phyloP scores from a whole-genome alignment of 2,113 vertebrate genomes.

The Salvator merianae region DNA sequence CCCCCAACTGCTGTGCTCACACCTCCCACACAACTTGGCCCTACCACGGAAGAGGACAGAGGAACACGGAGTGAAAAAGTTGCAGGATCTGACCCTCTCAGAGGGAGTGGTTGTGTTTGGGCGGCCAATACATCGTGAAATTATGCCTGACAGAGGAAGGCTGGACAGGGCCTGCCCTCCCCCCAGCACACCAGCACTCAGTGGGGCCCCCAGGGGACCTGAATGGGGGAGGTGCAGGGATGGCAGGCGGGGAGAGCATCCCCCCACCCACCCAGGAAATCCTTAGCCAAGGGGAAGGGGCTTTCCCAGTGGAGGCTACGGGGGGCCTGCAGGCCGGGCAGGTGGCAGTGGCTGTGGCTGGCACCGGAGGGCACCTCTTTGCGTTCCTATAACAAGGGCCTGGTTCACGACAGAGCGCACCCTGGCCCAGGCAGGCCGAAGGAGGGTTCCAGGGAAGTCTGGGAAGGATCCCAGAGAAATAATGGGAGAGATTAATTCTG shows the following conservation, averaged over 20 bases:
- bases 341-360: too few relatives aligned
- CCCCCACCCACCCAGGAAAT: not conserved
- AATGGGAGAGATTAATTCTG: too few relatives aligned
- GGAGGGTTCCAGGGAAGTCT: too few relatives aligned
- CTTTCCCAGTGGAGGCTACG: not conserved
- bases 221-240: not conserved
- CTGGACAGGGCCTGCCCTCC: not conserved
- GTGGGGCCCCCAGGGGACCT: not conserved
- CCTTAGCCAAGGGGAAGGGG: not conserved
- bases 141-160: not conserved
- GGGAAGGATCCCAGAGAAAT: too few relatives aligned
- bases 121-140: not conserved
- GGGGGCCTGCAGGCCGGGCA: too few relatives aligned
- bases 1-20: too few relatives aligned
- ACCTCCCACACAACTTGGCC: not conserved
- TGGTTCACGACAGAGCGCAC: too few relatives aligned
- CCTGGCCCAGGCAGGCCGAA: too few relatives aligned
- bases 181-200: not conserved
- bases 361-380: too few relatives aligned
- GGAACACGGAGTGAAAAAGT: not conserved
- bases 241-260: too few relatives aligned
- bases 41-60: not conserved
- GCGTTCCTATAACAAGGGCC: too few relatives aligned
- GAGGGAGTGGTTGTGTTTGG: too few relatives aligned
- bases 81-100: not conserved